Percentiles rank a stretch among this genome's conserved stretches.
These are phyloP conservation scores for Valencia hispanica DNA, from an alignment of 2,797 vertebrate species.

Conservation along the genomic window DNA sequence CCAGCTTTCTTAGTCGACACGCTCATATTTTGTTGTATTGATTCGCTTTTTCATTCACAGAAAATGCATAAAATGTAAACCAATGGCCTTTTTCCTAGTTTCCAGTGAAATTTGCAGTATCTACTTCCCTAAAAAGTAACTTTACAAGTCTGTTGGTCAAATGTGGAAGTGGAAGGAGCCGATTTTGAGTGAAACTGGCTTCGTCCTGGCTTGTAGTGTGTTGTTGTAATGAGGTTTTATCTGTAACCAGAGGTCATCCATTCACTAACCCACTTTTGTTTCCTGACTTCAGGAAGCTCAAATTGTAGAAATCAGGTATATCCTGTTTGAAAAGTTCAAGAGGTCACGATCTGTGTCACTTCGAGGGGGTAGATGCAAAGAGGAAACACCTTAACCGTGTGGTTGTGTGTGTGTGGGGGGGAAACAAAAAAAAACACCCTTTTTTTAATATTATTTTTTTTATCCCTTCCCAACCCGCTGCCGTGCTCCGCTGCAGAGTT, in stretches of 20 bases:
- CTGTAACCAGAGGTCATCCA: constrained; percentile 13
- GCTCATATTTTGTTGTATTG: background rate
- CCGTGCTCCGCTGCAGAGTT: constrained; percentile 74
- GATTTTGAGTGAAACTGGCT: constrained; percentile 19
- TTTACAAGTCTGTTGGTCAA: constrained; percentile 5
- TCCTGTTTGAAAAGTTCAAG: constrained; percentile 31
- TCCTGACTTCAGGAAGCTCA: background rate
- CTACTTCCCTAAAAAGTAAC: constrained; percentile 12
- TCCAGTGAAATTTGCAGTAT: background rate
- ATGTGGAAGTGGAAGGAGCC: constrained; percentile 32
- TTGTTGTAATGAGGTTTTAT: constrained; percentile 48
- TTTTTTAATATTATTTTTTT: constrained; percentile 31
- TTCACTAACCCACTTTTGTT: constrained; percentile 29
- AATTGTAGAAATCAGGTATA: constrained; percentile 12
- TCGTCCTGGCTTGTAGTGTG: constrained; percentile 7
- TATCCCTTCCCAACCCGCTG: constrained; percentile 56
- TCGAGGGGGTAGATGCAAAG: constrained; percentile 3
- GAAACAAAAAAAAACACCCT: constrained; percentile 51
- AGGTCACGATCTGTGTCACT: constrained; percentile 1
- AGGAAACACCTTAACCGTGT: constrained; percentile 8
- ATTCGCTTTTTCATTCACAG: background rate
- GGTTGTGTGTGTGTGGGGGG: constrained; percentile 31
- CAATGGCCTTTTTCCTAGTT: background rate
- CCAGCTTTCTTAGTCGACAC: background rate
- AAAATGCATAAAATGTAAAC: background rate